Evolutionary conservation across 1,140 invertebrate species (phyloP), one percentile per base, ranked within the genome.

Genomic region (Anagrus nilaparvatae): DNA sequence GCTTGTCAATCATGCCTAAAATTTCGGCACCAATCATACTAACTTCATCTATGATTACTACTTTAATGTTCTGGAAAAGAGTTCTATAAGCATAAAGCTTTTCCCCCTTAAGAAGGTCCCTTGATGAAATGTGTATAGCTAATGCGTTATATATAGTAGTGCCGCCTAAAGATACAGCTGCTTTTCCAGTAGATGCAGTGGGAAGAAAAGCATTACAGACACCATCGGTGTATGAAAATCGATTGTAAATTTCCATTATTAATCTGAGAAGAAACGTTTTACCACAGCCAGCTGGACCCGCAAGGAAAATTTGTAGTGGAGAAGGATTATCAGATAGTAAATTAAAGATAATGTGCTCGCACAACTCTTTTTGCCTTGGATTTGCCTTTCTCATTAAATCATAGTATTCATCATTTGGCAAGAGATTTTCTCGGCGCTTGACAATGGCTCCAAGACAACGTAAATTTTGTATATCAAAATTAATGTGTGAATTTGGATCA

Each of bases 11-110:
- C 20, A 52, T 24, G 7, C 32, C 5, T 18, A 60, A 40, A 9
- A 53, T 34, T 39, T 41, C 38, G 7, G 45, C 20, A 27, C 56
- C 52, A 14, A 60, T 52, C 61, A 63, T 63, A 18, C 52, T 56
- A 9, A 65, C 47, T 50, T 65, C 60, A 52, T 65, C 59, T 25
- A 65, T 58, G 14, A 63, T 58, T 21, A 64, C 23, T 14, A 58
- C 41, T 48, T 58, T 50, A 13, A 52, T 30, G 36, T 42, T 48
- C 44, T 13, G 44, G 20, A 12, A 47, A n/a, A 25, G 46, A 38
- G 19, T 48, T 43, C 40, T 48, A 46, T 12, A 47, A 37, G 44
- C 47, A 28, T 36, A 21, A 8, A 13, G 20, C 13, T 8, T 24
- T 24, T 16, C 34, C 3, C 21, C 17, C 6, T 12, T 16, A 2